Evolutionary conservation across 1,140 invertebrate species (phyloP), one percentile per base, ranked within the genome.

Genomic region (Diprion similis): DNA sequence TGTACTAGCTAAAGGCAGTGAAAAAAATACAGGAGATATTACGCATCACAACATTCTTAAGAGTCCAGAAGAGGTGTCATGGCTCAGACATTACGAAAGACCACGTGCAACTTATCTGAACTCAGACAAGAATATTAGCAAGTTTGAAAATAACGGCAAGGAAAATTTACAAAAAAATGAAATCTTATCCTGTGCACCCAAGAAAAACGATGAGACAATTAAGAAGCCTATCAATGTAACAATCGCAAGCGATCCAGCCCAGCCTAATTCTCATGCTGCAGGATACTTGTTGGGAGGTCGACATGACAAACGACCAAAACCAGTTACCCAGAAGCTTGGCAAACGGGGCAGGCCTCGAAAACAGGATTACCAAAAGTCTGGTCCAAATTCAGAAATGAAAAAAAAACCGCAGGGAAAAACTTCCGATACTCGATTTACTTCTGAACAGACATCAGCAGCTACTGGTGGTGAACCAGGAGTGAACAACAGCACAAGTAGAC

Each of bases 31-130:
- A 37, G 24, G 24, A 37, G 24, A 6, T 37, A 37, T 37, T 37
- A 37, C 2, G 6, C 24, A 37, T 37, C 1, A 37, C 24, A 37
- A 3, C 1, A 37, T 37, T 37, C 24, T 6, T 37, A 6, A 37
- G 24, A 37, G 24, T 37, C 24, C 24, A 37, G 1, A 37, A 37
- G 24, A 37, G 6, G 24, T 37, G 51, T 8, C 11, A 17, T 59
- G 51, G 51, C 51, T 59, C 51, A 59, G 51, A 59, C 51, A 59
- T 17, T 59, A 59, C 3, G 51, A 59, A 59, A 59, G 51, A 59
- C 51, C 51, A 15, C 51, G 3, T 17, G n/a, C 3, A 4, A 59
- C 6, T 13, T 4, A 59, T 13, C 3, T 15, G 9, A 9, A 0
- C 3, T 13, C 51, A 59, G 51, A 4, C 51, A 59, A 59, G 51